Percentiles rank a stretch among this genome's conserved stretches.
Evolutionary conservation across 2,888 invertebrate species (phyloP).

Genomic region (Cryptocephalus primarius): DNA sequence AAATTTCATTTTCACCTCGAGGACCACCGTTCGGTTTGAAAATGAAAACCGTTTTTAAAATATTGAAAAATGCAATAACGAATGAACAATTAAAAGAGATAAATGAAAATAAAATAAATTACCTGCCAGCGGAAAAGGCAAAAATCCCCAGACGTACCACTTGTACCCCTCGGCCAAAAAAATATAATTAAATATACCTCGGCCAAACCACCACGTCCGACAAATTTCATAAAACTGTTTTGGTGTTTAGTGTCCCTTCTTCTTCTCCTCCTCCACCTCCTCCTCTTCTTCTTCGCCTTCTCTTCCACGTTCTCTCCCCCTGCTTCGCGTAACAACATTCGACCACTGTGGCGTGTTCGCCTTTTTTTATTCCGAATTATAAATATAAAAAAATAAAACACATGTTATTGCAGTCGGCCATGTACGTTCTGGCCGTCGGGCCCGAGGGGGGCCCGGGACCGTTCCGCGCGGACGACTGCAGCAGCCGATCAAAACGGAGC

Average conservation of each 20-base stretch:
- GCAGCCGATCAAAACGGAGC: slow-evolving; percentile 34
- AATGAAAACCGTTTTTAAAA: too few species aligned
- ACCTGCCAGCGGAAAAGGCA: slow-evolving; percentile 1
- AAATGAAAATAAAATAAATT: slow-evolving; percentile 5
- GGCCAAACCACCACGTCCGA: slow-evolving; percentile 15
- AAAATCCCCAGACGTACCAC: too few species aligned
- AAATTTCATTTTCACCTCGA: too few species aligned
- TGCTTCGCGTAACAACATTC: slow-evolving; percentile 8
- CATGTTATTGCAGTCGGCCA: slow-evolving; percentile 31
- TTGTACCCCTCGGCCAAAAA: too few species aligned
- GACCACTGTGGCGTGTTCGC: slow-evolving; percentile 34
- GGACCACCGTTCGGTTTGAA: too few species aligned
- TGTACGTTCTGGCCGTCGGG: not conserved
- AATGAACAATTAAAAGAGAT: slow-evolving; percentile 2
- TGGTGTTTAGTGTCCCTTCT: slow-evolving; percentile 25
- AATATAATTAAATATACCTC: not conserved
- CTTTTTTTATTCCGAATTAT: slow-evolving; percentile 33
- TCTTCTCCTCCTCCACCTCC: slow-evolving; percentile 20
- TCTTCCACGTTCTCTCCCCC: too few species aligned
- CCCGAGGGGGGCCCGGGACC: too few species aligned
- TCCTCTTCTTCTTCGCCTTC: not conserved
- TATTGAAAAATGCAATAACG: too few species aligned
- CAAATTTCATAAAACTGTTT: slow-evolving; percentile 27
- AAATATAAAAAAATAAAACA: slow-evolving; percentile 27
- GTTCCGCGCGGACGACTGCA: too few species aligned